Conservation (phyloP, 2,797 vertebrate species). For the Hybognathus amarus region DNA sequence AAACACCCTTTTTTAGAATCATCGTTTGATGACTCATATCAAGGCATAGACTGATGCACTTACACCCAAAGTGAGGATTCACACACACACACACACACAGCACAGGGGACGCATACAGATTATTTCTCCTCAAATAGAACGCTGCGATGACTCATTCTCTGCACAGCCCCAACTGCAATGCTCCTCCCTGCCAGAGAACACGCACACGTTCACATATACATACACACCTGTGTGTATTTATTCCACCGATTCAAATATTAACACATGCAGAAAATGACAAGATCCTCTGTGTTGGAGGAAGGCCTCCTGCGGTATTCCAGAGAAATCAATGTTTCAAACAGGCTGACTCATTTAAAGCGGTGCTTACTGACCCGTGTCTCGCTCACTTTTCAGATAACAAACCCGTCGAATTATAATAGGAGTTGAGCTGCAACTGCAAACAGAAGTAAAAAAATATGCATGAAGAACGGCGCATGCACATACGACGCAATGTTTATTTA, state of each 20-base stretch:
- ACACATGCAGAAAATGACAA: slow-evolving; percentile 44
- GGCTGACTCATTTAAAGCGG: slow-evolving; percentile 1
- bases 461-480: neutral
- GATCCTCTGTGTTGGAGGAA: slow-evolving; percentile 30
- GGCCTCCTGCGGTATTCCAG: slow-evolving; percentile 30
- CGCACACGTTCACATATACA: slow-evolving; percentile 35
- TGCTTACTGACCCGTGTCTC: slow-evolving; percentile 1
- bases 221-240: slow-evolving; percentile 31
- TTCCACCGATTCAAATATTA: slow-evolving; percentile 50
- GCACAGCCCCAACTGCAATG: slow-evolving; percentile 61
- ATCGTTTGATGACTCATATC: slow-evolving; percentile 58
- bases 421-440: neutral
- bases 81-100: slow-evolving; percentile 16
- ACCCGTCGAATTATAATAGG: neutral
- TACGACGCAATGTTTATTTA: neutral
- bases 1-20: slow-evolving; percentile 52
- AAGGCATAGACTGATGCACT: slow-evolving; percentile 56
- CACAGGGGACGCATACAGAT: slow-evolving; percentile 65
- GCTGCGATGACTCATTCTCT: slow-evolving; percentile 62
- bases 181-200: slow-evolving; percentile 55
- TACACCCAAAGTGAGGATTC: slow-evolving; percentile 52
- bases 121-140: slow-evolving; percentile 79
- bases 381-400: slow-evolving; percentile 8
- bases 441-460: neutral
- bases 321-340: slow-evolving; percentile 35